phyloP scores from a whole-genome alignment of 2,888 invertebrate genomes.

The Yponomeuta malinellus region DNA sequence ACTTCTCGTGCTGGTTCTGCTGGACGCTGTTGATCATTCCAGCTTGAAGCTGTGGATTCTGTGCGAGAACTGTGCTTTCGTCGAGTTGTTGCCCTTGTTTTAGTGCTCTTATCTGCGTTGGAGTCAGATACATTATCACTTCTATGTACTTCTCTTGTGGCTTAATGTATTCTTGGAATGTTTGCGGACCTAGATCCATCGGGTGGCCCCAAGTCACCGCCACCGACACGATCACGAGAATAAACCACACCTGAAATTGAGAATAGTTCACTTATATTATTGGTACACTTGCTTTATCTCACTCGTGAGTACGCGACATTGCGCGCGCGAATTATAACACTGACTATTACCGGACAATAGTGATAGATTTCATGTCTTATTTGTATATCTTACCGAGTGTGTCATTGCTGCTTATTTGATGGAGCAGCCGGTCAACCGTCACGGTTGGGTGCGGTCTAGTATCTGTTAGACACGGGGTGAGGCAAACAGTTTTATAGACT shows the following conservation, averaged over 20 bases:
- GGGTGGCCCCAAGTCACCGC: conserved; percentile 30
- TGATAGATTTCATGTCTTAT: neutral
- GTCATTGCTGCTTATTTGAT: conserved; percentile 37
- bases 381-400: conserved; percentile 34
- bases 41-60: neutral
- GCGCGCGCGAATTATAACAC: neutral
- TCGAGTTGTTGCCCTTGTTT: conserved; percentile 22
- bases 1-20: neutral
- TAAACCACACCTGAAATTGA: conserved; percentile 41
- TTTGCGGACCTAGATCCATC: conserved; percentile 40
- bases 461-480: conserved; percentile 39
- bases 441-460: conserved; percentile 30
- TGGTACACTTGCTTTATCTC: neutral
- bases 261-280: conserved; percentile 7
- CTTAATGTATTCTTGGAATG: conserved; percentile 28
- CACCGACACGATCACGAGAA: conserved; percentile 32
- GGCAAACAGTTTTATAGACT: conserved; percentile 52
- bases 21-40: neutral
- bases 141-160: conserved; percentile 40
- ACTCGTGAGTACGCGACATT: too few relatives aligned
- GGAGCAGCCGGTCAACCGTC: conserved; percentile 29
- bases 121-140: conserved; percentile 52
- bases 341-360: neutral
- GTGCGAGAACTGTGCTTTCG: neutral
- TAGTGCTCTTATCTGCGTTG: conserved; percentile 47